phyloP scores from a whole-genome alignment of 2,888 invertebrate species.

The Luffia ferchaultella region DNA sequence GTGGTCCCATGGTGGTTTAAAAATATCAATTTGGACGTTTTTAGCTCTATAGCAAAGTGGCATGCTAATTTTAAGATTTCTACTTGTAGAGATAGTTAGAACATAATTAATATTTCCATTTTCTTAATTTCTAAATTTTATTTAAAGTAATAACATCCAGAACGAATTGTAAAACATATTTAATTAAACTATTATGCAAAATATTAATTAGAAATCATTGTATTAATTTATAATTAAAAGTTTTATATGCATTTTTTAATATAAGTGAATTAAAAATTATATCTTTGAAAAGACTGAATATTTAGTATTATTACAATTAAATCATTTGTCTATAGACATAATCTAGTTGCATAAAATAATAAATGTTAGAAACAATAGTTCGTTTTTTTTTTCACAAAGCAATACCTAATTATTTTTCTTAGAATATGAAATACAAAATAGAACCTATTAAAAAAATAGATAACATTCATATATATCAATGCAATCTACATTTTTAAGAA shows the following conservation, averaged over 20 bases:
- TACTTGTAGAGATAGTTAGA: background rate
- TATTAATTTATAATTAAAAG: background rate
- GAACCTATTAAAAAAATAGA: too few relatives aligned
- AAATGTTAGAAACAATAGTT: background rate
- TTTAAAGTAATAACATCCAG: background rate
- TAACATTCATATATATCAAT: too few relatives aligned
- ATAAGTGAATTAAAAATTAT: conserved; percentile 22
- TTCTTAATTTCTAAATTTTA: background rate
- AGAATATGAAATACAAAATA: too few relatives aligned
- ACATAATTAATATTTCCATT: background rate
- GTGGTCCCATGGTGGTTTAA: too few relatives aligned
- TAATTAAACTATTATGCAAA: background rate
- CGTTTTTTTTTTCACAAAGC: too few relatives aligned
- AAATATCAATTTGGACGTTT: too few relatives aligned
- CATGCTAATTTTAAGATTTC: background rate
- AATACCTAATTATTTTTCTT: too few relatives aligned
- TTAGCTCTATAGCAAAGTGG: too few relatives aligned
- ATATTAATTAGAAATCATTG: background rate
- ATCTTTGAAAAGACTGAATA: conserved; percentile 64
- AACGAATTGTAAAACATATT: background rate
- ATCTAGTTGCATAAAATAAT: background rate
- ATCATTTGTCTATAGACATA: background rate
- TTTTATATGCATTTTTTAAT: background rate
- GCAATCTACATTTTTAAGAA: too few relatives aligned
- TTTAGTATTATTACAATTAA: conserved; percentile 34